phyloP scores from a whole-genome alignment of 2,797 vertebrate genomes.

The Chaetophractus vellerosus region DNA sequence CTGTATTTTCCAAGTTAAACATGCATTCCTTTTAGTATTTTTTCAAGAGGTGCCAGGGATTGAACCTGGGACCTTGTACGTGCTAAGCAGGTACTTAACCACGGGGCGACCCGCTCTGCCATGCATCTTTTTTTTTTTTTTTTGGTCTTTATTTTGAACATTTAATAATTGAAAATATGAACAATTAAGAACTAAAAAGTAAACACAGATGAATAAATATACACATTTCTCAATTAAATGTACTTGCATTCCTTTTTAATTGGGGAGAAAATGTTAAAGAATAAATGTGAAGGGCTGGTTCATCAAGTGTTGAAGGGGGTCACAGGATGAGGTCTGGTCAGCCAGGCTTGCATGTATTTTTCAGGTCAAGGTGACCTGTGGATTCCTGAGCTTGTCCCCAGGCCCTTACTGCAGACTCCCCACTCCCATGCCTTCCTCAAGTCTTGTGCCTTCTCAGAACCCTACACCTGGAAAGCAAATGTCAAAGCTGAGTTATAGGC shows the following conservation, averaged over 20 bases:
- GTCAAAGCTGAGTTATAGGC: background rate
- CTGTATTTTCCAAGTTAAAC: background rate
- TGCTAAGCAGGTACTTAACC: no score
- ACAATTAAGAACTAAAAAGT: no score
- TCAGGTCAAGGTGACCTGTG: background rate
- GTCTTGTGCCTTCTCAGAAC: background rate
- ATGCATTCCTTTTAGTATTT: background rate
- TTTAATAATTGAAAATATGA: no score
- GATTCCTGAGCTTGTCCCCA: background rate
- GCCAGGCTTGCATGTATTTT: background rate
- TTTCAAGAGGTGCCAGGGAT: background rate
- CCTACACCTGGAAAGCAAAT: background rate
- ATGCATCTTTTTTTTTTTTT: no score
- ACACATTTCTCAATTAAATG: no score
- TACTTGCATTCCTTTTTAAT: no score
- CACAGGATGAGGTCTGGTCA: background rate
- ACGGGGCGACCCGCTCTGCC: no score
- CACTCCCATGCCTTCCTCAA: no score
- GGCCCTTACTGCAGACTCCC: background rate
- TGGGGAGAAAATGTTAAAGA: background rate
- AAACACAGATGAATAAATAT: no score
- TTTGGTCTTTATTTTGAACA: no score
- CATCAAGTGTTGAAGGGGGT: background rate
- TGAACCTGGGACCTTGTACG: no score
- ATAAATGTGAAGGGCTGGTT: background rate